A percentile compares a stretch with the other conserved stretches of the same genome.
Conservation (phyloP, 2,113 vertebrate species). For the Rhynchopsitta pachyrhyncha region DNA sequence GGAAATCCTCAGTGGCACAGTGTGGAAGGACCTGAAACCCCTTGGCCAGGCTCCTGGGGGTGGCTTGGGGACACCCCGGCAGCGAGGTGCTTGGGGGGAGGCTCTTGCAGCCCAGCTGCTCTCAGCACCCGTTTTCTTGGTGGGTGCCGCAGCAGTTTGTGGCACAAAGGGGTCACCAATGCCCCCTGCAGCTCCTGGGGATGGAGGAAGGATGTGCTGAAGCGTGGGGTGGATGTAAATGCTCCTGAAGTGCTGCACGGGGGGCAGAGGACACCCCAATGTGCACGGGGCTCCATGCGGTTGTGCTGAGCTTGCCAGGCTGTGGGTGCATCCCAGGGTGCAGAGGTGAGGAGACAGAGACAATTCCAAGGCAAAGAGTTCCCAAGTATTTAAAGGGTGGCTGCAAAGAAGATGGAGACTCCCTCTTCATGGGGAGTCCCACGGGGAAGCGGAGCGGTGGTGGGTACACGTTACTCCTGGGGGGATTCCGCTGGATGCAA, state of each 20-base stretch:
- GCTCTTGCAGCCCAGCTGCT: neutral
- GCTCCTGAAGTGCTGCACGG: neutral
- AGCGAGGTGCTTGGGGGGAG: neutral
- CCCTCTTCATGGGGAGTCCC: neutral
- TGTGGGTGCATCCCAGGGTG: neutral
- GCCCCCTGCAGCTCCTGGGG: neutral
- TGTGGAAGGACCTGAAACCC: neutral
- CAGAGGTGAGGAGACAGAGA: neutral
- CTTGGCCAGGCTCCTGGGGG: neutral
- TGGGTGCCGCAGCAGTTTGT: neutral
- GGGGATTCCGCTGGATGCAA: neutral
- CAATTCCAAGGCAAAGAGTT: neutral
- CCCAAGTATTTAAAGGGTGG: neutral
- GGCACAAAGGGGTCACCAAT: accelerated
- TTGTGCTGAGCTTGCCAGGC: accelerated
- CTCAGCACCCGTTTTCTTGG: neutral
- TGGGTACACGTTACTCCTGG: neutral
- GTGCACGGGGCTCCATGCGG: neutral
- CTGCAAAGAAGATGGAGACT: neutral
- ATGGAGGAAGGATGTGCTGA: neutral
- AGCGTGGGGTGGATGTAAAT: neutral
- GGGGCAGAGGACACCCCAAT: accelerated
- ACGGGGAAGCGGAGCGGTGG: neutral
- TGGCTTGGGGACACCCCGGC: neutral
- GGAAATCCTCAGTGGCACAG: neutral